Conservation (phyloP, 30 jellyfish, hydroid and myxozoan genomes). For the Hydractinia echinata region DNA sequence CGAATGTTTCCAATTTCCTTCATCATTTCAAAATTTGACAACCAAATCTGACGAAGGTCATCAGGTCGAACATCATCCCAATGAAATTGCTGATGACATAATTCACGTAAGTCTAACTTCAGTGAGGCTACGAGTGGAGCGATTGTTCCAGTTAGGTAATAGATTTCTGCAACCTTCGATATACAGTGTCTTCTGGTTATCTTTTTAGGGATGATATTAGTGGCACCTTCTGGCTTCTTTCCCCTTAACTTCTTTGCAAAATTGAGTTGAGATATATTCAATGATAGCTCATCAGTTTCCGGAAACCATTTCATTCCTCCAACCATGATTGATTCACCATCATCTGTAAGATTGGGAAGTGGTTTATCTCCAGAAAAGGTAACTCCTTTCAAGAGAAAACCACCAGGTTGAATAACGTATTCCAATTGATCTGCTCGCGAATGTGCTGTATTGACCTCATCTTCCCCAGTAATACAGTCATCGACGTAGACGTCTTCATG, state of each 20-base stretch:
- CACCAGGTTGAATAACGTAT: slow-evolving; percentile 6
- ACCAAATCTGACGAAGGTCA: neutral
- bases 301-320: neutral
- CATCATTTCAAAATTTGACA: no score
- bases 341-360: neutral
- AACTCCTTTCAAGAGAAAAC: neutral
- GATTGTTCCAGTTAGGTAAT: neutral
- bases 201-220: no score
- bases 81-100: neutral
- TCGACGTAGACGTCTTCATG: slow-evolving; percentile 13
- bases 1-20: no score
- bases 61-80: neutral
- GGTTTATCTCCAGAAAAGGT: neutral
- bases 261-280: neutral
- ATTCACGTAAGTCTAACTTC: no score
- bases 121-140: no score
- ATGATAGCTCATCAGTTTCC: neutral
- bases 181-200: no score
- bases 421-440: slow-evolving; percentile 19
- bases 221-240: no score
- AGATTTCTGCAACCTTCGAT: no score
- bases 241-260: neutral
- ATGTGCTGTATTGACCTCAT: neutral
- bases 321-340: neutral
- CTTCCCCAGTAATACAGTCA: slow-evolving; percentile 20